A percentile compares a stretch with the other conserved stretches of the same genome.
phyloP scores from a whole-genome alignment of 2,888 invertebrate species.

The Epinotia demarniana region DNA sequence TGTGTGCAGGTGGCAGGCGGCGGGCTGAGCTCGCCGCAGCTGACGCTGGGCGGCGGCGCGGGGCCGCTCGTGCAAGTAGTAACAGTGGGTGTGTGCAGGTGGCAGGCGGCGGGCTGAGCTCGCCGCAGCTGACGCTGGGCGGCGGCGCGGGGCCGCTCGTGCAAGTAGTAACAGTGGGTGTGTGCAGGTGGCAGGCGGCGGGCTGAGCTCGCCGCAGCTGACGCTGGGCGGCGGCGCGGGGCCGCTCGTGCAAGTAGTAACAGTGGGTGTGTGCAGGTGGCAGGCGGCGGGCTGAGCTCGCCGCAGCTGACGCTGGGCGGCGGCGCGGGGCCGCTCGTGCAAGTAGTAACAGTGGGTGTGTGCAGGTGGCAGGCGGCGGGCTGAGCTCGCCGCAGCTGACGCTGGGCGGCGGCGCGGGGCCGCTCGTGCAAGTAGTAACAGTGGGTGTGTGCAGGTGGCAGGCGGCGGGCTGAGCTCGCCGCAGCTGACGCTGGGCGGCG shows the following conservation, averaged over 20 bases:
- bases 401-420: constrained; percentile 64
- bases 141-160: constrained; percentile 65
- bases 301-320: constrained; percentile 70
- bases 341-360: not conserved
- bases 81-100: constrained; percentile 32
- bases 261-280: constrained; percentile 33
- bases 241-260: constrained; percentile 51
- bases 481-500: constrained; percentile 65
- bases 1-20: constrained; percentile 45
- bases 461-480: constrained; percentile 59
- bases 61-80: constrained; percentile 61
- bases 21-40: constrained; percentile 64
- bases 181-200: constrained; percentile 48
- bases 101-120: constrained; percentile 52
- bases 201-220: constrained; percentile 65
- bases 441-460: constrained; percentile 32
- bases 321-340: constrained; percentile 65
- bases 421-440: constrained; percentile 50
- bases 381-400: constrained; percentile 69
- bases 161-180: not conserved
- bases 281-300: constrained; percentile 55
- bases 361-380: constrained; percentile 48
- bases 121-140: constrained; percentile 70
- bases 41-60: constrained; percentile 65
- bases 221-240: constrained; percentile 67